A percentile compares a stretch with the other conserved stretches of the same genome.
phyloP scores from a whole-genome alignment of 2,888 invertebrate genomes.

The Drosophila tanythrix region DNA sequence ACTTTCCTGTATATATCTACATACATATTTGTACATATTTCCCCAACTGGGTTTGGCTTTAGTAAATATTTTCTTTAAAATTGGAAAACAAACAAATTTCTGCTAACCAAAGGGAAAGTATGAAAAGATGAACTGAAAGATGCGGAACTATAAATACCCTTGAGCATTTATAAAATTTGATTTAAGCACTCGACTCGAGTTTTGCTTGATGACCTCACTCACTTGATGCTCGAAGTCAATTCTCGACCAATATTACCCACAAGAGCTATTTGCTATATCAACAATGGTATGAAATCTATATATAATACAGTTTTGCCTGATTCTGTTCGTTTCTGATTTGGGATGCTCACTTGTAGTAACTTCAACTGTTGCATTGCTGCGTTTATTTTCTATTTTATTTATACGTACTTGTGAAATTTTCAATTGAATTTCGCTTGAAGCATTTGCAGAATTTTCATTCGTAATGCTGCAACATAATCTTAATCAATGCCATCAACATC shows the following conservation, averaged over 20 bases:
- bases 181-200: not conserved
- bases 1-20: slow-evolving; percentile 3
- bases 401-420: slow-evolving; percentile 22
- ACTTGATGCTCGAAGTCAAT: not conserved
- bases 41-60: slow-evolving; percentile 40
- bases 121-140: not conserved
- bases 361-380: slow-evolving; percentile 1
- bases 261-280: not conserved
- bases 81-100: slow-evolving; percentile 13
- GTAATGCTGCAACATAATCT: slow-evolving; percentile 34
- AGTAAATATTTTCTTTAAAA: slow-evolving; percentile 28
- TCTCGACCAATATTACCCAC: too few species aligned
- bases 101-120: too few species aligned
- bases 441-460: slow-evolving; percentile 15
- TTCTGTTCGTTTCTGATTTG: not conserved
- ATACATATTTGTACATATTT: slow-evolving; percentile 10
- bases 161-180: not conserved
- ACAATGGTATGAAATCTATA: too few species aligned
- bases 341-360: not conserved
- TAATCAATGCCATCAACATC: slow-evolving; percentile 31
- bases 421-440: slow-evolving; percentile 40
- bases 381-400: not conserved
- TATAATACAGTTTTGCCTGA: not conserved
- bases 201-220: not conserved
- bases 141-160: not conserved